Evolutionary conservation across 2,888 invertebrate species (phyloP).

Genomic region (Oscheius sp.): DNA sequence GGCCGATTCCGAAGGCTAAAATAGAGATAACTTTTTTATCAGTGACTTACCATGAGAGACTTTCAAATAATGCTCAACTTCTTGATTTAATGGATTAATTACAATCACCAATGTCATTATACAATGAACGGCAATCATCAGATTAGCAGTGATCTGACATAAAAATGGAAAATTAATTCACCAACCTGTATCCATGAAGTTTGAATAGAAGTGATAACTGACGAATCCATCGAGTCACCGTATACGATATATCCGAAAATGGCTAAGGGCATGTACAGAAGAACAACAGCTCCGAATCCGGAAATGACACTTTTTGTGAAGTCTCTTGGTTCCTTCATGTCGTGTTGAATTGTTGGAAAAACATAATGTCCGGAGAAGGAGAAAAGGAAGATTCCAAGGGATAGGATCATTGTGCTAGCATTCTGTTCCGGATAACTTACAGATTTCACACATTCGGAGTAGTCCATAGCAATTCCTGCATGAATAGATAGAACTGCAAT

Average conservation of each 20-base stretch:
- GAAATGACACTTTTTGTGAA: conserved; percentile 79
- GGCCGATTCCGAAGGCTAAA: conserved; percentile 60
- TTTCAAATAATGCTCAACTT: conserved; percentile 63
- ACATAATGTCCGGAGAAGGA: conserved; percentile 68
- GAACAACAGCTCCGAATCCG: conserved; percentile 61
- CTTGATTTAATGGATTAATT: conserved; percentile 68
- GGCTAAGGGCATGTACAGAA: conserved; percentile 67
- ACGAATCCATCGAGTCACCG: conserved; percentile 63
- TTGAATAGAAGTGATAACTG: conserved; percentile 64
- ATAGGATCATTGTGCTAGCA: conserved; percentile 52
- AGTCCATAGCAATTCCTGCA: conserved; percentile 55
- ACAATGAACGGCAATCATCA: conserved; percentile 69
- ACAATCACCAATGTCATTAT: conserved; percentile 67
- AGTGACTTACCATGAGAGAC: conserved; percentile 56
- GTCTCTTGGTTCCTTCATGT: conserved; percentile 83
- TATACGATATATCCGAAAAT: conserved; percentile 65
- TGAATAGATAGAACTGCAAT: conserved; percentile 64
- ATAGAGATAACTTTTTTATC: too few relatives aligned
- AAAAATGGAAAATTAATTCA: not conserved
- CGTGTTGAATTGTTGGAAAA: conserved; percentile 87
- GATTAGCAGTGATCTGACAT: conserved; percentile 58
- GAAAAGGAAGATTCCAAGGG: conserved; percentile 67
- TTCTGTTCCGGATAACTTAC: conserved; percentile 52
- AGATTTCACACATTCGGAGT: conserved; percentile 42
- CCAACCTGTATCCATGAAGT: conserved; percentile 52